Percentiles rank a stretch among this genome's conserved stretches.
Evolutionary conservation across 2,113 vertebrate genomes (phyloP).

Genomic region (Gopherus flavomarginatus): DNA sequence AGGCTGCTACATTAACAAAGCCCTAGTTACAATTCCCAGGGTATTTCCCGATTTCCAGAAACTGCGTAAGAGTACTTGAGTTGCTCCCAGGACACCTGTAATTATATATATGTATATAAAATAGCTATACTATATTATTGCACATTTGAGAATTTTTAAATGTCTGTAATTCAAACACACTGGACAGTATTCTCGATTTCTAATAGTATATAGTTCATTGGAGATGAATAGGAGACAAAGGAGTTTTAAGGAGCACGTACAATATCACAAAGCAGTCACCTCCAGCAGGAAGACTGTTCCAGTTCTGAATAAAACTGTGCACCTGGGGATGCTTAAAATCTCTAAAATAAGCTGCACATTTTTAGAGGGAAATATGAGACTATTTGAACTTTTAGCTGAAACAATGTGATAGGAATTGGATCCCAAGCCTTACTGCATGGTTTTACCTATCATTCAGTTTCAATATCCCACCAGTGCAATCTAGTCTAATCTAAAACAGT

Average conservation of each 20-base stretch:
- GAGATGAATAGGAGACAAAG: not conserved
- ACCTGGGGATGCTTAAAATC: not conserved
- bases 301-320: not conserved
- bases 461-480: not conserved
- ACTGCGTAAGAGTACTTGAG: not conserved
- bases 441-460: slow-evolving; percentile 13
- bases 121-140: not conserved
- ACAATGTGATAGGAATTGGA: not conserved
- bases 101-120: not conserved
- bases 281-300: not conserved
- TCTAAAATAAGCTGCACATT: slow-evolving; percentile 5
- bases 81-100: not conserved
- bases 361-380: not conserved
- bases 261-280: not conserved
- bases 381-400: not conserved
- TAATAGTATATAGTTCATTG: not conserved
- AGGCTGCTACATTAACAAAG: not conserved
- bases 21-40: not conserved
- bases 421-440: not conserved
- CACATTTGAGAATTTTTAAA: not conserved
- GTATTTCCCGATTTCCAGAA: not conserved
- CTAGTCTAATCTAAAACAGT: slow-evolving; percentile 35
- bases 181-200: not conserved
- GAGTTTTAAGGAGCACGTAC: not conserved
- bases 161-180: not conserved